Percentiles rank a stretch among this genome's conserved stretches.
phyloP scores from a whole-genome alignment of 2,797 vertebrate genomes.

The Eutrigla gurnardus region DNA sequence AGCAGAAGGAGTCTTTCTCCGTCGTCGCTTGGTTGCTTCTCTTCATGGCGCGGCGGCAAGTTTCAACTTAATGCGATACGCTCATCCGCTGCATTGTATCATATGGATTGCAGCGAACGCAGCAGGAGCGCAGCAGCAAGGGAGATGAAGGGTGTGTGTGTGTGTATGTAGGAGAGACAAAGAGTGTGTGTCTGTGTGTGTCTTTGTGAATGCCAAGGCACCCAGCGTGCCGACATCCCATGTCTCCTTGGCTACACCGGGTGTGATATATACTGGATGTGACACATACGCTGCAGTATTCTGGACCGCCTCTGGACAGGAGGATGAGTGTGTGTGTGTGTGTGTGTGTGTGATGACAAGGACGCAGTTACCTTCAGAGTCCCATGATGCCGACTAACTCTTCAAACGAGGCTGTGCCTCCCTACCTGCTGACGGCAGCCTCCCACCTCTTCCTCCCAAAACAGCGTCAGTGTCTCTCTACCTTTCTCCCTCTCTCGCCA shows the following conservation, averaged over 20 bases:
- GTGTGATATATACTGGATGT: slow-evolving; percentile 80
- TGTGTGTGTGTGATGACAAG: slow-evolving; percentile 72
- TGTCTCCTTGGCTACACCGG: slow-evolving; percentile 67
- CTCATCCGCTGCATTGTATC: slow-evolving; percentile 64
- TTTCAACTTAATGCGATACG: slow-evolving; percentile 57
- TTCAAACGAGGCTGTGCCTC: slow-evolving; percentile 64
- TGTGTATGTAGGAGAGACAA: slow-evolving; percentile 30
- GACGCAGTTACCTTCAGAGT: slow-evolving; percentile 83
- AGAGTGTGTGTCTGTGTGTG: slow-evolving; percentile 27
- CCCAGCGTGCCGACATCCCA: slow-evolving; percentile 66
- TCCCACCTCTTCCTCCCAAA: slow-evolving; percentile 28
- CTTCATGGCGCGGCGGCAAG: slow-evolving; percentile 60
- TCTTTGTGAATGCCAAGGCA: slow-evolving; percentile 66
- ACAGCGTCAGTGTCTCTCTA: slow-evolving; percentile 24
- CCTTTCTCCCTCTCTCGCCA: slow-evolving; percentile 57
- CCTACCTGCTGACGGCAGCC: slow-evolving; percentile 61
- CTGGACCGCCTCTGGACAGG: slow-evolving; percentile 73
- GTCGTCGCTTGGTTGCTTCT: slow-evolving; percentile 40
- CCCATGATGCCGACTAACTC: slow-evolving; percentile 75
- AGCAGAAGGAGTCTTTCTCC: slow-evolving; percentile 44
- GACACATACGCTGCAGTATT: slow-evolving; percentile 78
- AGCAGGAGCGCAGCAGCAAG: slow-evolving; percentile 42
- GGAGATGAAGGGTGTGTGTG: slow-evolving; percentile 47
- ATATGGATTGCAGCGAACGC: slow-evolving; percentile 45
- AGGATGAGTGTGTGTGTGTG: slow-evolving; percentile 30